Conservation (phyloP, 1,140 invertebrate genomes). For the Drusus annulatus region DNA sequence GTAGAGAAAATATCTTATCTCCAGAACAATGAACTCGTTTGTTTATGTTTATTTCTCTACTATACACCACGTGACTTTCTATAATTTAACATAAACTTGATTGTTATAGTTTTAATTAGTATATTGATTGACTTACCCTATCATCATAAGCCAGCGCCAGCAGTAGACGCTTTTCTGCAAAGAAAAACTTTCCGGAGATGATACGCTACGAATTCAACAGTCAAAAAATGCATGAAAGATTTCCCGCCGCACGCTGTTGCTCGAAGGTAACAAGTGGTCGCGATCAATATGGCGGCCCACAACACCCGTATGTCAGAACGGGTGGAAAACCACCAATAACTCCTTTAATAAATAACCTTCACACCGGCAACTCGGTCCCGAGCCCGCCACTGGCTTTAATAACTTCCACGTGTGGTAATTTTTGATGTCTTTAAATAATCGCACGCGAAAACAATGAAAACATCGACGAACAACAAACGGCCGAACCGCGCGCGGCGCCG, state of each 20-base stretch:
- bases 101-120: too few relatives aligned
- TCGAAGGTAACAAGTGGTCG: conserved; percentile 56
- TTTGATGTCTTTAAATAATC: not conserved
- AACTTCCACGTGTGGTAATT: not conserved
- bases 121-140: conserved; percentile 21
- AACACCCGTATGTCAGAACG: conserved; percentile 28
- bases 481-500: conserved; percentile 28
- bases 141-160: conserved; percentile 26
- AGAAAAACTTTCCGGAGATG: conserved; percentile 1
- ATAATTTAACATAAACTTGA: too few relatives aligned
- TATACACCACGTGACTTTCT: not conserved
- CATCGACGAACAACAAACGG: conserved; percentile 27
- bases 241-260: conserved; percentile 44
- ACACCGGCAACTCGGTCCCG: not conserved
- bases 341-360: not conserved
- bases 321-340: not conserved
- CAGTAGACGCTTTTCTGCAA: not conserved
- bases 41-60: not conserved
- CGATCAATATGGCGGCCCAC: conserved; percentile 51
- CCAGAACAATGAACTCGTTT: not conserved
- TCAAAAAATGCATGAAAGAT: conserved; percentile 28
- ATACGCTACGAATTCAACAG: not conserved
- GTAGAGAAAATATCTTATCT: too few relatives aligned
- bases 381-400: not conserved
- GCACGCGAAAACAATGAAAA: conserved; percentile 4